Evolutionary conservation across 2,113 vertebrate species (phyloP).

Genomic region (Rhinogobius similis): DNA sequence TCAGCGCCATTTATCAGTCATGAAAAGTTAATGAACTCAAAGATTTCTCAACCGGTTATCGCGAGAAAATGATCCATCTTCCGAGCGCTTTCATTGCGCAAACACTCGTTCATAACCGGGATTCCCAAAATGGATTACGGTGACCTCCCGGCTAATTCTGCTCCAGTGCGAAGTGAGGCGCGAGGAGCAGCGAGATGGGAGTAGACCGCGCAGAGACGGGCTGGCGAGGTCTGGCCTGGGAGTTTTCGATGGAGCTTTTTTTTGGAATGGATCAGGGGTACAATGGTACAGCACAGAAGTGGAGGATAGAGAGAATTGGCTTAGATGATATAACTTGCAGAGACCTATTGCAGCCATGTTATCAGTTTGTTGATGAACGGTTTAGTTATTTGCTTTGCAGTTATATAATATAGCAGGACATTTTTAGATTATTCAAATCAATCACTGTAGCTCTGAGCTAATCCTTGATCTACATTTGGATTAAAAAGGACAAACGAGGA

Average conservation of each 20-base stretch:
- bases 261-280: conserved; percentile 7
- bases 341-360: conserved; percentile 11
- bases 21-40: conserved; percentile 33
- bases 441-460: too few species aligned
- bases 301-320: conserved; percentile 15
- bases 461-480: too few species aligned
- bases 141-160: conserved; percentile 5
- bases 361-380: conserved; percentile 25
- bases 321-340: conserved; percentile 9
- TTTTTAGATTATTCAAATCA: too few species aligned
- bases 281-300: conserved; percentile 16
- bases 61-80: conserved; percentile 22
- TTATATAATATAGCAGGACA: too few species aligned
- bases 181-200: conserved; percentile 17
- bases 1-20: conserved; percentile 17
- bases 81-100: conserved; percentile 20
- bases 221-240: conserved; percentile 15
- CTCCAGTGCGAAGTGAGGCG: background rate
- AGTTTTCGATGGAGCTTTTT: conserved; percentile 64
- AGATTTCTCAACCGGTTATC: conserved; percentile 21
- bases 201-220: conserved; percentile 42
- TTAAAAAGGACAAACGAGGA: too few species aligned
- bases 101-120: background rate
- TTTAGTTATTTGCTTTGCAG: conserved; percentile 31
- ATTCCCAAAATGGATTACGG: conserved; percentile 5